A percentile compares a stretch with the other conserved stretches of the same genome.
These are phyloP conservation scores for Rhea pennata DNA, from an alignment of 2,113 vertebrate species.

Conservation along the genomic window DNA sequence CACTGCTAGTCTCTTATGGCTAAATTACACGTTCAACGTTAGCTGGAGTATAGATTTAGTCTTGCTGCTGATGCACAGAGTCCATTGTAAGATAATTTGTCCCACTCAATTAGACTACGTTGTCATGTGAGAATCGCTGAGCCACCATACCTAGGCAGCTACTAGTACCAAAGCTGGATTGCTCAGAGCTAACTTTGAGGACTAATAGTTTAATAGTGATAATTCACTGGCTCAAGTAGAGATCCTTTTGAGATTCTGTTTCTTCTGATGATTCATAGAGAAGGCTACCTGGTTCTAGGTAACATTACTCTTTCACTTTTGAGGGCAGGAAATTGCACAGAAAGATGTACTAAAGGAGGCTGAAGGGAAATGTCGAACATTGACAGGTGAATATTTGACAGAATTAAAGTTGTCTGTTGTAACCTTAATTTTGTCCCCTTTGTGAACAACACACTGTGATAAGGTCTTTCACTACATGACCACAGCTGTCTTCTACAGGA, in stretches of 20 bases:
- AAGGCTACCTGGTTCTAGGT: neutral
- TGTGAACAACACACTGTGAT: fast-evolving
- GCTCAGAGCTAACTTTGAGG: neutral
- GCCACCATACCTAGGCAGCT: neutral
- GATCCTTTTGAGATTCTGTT: fast-evolving
- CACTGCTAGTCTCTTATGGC: constrained; percentile 37
- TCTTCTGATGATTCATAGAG: fast-evolving
- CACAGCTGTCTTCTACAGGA: neutral
- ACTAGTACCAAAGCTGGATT: neutral
- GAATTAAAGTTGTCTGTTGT: neutral
- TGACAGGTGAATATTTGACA: neutral
- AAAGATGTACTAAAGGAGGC: neutral
- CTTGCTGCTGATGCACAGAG: constrained; percentile 58
- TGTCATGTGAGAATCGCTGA: constrained; percentile 67
- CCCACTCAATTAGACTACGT: constrained; percentile 73
- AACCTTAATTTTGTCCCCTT: neutral
- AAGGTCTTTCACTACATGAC: neutral
- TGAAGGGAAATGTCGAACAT: neutral
- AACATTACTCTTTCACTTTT: fast-evolving
- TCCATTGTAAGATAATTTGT: constrained; percentile 73
- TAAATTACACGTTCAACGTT: constrained; percentile 62
- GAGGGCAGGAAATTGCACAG: neutral
- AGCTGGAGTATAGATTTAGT: constrained; percentile 62
- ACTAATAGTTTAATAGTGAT: fast-evolving
- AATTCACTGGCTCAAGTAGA: neutral